Evolutionary conservation across 2,113 vertebrate genomes (phyloP).

Genomic region (Anoplopoma fimbria): DNA sequence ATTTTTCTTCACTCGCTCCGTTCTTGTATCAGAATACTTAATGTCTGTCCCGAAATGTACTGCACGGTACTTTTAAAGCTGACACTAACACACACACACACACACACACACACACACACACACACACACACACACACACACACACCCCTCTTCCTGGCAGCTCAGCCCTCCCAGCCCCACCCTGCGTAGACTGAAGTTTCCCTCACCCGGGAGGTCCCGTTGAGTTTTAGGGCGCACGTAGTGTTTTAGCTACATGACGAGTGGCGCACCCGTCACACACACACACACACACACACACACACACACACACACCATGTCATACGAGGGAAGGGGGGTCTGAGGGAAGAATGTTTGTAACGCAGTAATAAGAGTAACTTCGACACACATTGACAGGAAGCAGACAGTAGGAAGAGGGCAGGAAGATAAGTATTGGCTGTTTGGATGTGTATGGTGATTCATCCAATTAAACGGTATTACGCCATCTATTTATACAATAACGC

Average conservation of each 20-base stretch:
- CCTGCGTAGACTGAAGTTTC: not conserved
- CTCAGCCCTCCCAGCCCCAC: conserved; percentile 29
- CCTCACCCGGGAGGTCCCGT: not conserved
- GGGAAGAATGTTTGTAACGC: conserved; percentile 1
- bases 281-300: not conserved
- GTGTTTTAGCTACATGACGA: not conserved
- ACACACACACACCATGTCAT: not conserved
- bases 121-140: conserved; percentile 36
- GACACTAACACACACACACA: conserved; percentile 33
- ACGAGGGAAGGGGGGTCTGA: not conserved
- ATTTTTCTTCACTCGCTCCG: not conserved
- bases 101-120: conserved; percentile 28
- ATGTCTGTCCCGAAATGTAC: conserved; percentile 17
- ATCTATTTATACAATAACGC: not conserved
- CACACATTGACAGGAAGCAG: conserved; percentile 10
- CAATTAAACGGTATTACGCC: not conserved
- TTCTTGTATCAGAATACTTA: conserved; percentile 14
- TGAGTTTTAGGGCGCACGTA: not conserved
- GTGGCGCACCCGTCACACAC: not conserved
- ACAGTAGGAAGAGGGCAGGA: not conserved
- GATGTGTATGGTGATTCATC: not conserved
- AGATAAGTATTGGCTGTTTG: no score
- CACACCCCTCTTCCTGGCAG: conserved; percentile 10
- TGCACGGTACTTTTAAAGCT: conserved; percentile 27
- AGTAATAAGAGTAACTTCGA: not conserved